Conservation (phyloP, 2,888 invertebrate genomes). For the Eulithis prunata region DNA sequence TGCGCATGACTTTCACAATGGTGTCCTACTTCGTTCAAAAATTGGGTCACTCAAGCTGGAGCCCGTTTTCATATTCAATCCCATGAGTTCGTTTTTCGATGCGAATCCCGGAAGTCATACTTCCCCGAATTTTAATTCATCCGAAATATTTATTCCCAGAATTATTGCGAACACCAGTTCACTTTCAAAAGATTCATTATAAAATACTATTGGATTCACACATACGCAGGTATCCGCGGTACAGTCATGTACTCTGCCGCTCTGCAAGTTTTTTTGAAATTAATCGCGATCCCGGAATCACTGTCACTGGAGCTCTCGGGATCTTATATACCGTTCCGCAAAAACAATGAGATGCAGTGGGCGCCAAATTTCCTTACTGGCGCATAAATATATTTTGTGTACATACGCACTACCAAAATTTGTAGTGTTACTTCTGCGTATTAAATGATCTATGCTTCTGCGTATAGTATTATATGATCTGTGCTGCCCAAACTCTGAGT, state of each 20-base stretch:
- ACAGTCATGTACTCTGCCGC: too few relatives aligned
- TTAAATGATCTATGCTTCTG: too few relatives aligned
- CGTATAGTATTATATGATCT: too few relatives aligned
- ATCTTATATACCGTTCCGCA: conserved; percentile 17
- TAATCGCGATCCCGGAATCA: too few relatives aligned
- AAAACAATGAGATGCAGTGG: conserved; percentile 58
- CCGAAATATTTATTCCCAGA: background rate
- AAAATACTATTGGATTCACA: too few relatives aligned
- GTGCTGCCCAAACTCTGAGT: conserved; percentile 8
- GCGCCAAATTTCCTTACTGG: conserved; percentile 41
- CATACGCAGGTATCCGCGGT: too few relatives aligned
- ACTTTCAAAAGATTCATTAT: background rate
- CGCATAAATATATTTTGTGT: conserved; percentile 21
- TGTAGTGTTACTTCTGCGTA: conserved; percentile 22
- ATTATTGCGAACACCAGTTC: background rate
- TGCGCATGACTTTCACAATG: conserved; percentile 43
- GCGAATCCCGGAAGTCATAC: background rate
- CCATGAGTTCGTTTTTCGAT: background rate
- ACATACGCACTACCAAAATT: conserved; percentile 12
- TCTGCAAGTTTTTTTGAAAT: too few relatives aligned
- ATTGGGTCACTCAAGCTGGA: conserved; percentile 54
- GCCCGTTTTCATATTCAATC: conserved; percentile 4
- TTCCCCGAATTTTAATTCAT: background rate
- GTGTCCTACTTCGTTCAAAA: conserved; percentile 57
- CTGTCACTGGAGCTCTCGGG: background rate